These are phyloP conservation scores for Drosophila pachea DNA, from an alignment of 1,140 invertebrate species.

Conservation along the genomic window DNA sequence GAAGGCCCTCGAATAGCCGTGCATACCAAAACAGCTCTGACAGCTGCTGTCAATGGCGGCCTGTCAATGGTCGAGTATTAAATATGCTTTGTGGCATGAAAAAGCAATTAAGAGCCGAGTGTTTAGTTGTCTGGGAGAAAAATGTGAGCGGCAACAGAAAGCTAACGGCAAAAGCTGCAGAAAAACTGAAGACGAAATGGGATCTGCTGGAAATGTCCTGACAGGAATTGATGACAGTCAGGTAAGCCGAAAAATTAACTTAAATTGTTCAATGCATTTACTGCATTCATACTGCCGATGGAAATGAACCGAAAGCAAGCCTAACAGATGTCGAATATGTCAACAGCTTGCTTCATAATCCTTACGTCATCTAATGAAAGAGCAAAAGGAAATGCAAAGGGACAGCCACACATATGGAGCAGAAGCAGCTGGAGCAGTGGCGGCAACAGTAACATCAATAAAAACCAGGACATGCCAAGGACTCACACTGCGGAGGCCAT, in stretches of 20 bases:
- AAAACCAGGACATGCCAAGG: constrained; percentile 8
- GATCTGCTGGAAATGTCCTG: background rate
- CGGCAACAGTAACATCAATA: background rate
- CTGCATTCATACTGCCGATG: background rate
- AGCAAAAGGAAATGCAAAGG: background rate
- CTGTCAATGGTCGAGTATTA: constrained; percentile 66
- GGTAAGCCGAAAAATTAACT: too few species aligned
- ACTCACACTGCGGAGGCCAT: constrained; percentile 23
- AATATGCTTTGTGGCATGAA: constrained; percentile 72
- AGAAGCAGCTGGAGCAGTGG: background rate
- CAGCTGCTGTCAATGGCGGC: constrained; percentile 71
- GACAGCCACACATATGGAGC: constrained; percentile 1
- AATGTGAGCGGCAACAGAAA: too few species aligned
- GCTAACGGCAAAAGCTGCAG: background rate
- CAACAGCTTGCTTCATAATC: constrained; percentile 29
- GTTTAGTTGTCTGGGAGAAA: constrained; percentile 32
- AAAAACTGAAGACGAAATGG: background rate
- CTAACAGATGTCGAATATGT: constrained; percentile 5
- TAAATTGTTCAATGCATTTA: too few species aligned
- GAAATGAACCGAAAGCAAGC: background rate
- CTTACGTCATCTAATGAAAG: constrained; percentile 37
- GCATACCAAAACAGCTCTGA: constrained; percentile 66
- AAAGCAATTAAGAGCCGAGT: constrained; percentile 71
- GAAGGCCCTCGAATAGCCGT: constrained; percentile 39
- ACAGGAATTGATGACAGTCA: too few species aligned